Evolutionary conservation across 64 coral and sea anemone species (phyloP).

Genomic region (Porites australiensis): DNA sequence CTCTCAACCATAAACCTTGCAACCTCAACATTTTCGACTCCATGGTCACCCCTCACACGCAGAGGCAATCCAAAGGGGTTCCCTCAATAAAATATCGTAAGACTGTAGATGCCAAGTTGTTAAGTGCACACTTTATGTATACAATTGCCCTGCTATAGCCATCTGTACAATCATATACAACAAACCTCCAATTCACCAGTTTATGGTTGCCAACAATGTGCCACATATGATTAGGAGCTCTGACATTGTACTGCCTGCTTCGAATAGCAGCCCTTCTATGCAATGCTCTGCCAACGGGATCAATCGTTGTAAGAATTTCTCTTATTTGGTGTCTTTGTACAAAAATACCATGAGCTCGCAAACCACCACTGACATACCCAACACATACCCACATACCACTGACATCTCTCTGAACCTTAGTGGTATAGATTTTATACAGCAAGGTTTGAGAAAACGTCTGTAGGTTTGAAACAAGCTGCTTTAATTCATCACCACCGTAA

Average conservation of each 20-base stretch:
- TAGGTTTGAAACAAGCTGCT: slow-evolving; percentile 35
- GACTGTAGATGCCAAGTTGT: slow-evolving; percentile 57
- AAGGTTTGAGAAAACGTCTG: too few species aligned
- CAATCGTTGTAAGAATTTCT: slow-evolving; percentile 21
- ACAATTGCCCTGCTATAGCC: slow-evolving; percentile 50
- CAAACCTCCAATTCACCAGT: slow-evolving; percentile 33
- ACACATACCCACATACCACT: too few species aligned
- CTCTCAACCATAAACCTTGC: slow-evolving; percentile 36
- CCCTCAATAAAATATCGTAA: slow-evolving; percentile 40
- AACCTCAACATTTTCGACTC: slow-evolving; percentile 48
- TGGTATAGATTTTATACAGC: too few species aligned
- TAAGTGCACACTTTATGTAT: slow-evolving; percentile 54
- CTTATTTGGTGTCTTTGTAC: slow-evolving; percentile 45
- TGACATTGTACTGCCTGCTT: slow-evolving; percentile 14
- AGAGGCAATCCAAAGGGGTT: neutral
- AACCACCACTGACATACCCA: neutral
- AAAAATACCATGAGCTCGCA: slow-evolving; percentile 39
- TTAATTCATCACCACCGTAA: slow-evolving; percentile 38
- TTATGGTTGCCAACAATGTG: slow-evolving; percentile 47
- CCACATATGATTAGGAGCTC: slow-evolving; percentile 26
- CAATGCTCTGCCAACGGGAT: slow-evolving; percentile 54
- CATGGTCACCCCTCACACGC: neutral
- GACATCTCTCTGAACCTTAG: too few species aligned
- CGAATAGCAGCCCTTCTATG: slow-evolving; percentile 5
- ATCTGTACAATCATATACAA: slow-evolving; percentile 58